Evolutionary conservation across 2,113 vertebrate genomes (phyloP).

Genomic region (Pantherophis guttatus): DNA sequence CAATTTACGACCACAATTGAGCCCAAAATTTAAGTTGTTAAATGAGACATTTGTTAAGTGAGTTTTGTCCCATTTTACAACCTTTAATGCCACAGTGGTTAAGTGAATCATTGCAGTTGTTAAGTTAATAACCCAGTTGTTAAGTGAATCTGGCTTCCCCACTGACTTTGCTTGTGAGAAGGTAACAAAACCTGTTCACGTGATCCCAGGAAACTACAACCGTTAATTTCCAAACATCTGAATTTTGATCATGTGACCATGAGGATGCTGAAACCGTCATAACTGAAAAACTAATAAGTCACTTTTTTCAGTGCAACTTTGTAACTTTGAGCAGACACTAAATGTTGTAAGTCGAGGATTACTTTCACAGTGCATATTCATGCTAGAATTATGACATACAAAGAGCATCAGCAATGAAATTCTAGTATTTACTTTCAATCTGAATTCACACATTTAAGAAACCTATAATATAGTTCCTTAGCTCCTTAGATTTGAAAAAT

Average conservation of each 20-base stretch:
- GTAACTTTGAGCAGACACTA: not conserved
- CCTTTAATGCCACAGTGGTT: not conserved
- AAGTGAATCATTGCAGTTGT: not conserved
- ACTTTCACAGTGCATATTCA: not conserved
- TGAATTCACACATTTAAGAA: not conserved
- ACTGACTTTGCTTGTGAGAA: not conserved
- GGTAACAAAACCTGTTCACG: not conserved
- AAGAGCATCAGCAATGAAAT: slow-evolving; percentile 5
- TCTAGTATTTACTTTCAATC: not conserved
- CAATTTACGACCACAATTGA: not conserved
- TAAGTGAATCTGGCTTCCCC: not conserved
- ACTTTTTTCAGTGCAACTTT: not conserved
- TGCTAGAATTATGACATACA: not conserved
- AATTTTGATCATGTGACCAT: not conserved
- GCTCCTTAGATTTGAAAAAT: not conserved
- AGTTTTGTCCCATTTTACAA: not conserved
- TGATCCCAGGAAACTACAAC: not conserved
- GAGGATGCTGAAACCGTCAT: not conserved
- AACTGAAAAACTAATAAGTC: not conserved
- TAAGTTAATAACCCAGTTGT: not conserved
- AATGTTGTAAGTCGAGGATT: not conserved
- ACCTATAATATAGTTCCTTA: not conserved
- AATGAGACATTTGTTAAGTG: not conserved
- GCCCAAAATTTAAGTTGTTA: not conserved
- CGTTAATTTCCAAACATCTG: not conserved